phyloP scores from a whole-genome alignment of 2,888 invertebrate species.

The Tinea semifulvella region DNA sequence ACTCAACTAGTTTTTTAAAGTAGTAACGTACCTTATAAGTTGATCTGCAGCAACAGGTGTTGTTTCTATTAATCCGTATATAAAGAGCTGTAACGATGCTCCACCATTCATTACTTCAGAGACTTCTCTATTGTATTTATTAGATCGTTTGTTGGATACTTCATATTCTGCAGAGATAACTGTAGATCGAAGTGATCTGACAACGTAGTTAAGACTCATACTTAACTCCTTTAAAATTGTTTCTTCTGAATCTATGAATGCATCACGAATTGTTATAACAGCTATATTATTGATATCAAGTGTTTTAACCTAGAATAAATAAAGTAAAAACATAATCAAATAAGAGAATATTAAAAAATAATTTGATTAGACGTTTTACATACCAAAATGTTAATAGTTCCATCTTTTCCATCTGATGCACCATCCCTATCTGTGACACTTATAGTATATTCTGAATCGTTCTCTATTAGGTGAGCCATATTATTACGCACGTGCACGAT shows the following conservation, averaged over 20 bases:
- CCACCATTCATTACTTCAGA: conserved; percentile 25
- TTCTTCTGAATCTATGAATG: conserved; percentile 46
- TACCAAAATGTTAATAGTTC: conserved; percentile 44
- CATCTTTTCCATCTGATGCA: conserved; percentile 31
- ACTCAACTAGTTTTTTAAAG: background rate
- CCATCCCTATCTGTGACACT: conserved; percentile 52
- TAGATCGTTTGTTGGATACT: conserved; percentile 13
- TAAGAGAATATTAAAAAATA: background rate
- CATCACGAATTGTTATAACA: conserved; percentile 43
- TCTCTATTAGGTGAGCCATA: conserved; percentile 36
- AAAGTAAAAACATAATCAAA: conserved; percentile 16
- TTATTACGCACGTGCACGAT: conserved; percentile 57
- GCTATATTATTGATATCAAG: conserved; percentile 45
- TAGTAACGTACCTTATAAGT: conserved; percentile 33
- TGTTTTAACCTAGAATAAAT: conserved; percentile 48
- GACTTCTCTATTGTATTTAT: conserved; percentile 20
- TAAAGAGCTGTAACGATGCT: conserved; percentile 38
- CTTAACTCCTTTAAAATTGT: conserved; percentile 35
- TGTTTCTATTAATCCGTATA: conserved; percentile 42
- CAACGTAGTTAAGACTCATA: conserved; percentile 38
- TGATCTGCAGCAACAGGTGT: conserved; percentile 38
- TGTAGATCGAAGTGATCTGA: conserved; percentile 45
- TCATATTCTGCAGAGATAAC: conserved; percentile 35
- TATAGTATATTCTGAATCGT: conserved; percentile 35
- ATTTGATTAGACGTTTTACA: too few species aligned